Evolutionary conservation across 2,888 invertebrate species (phyloP).

Genomic region (Aquatica leii): DNA sequence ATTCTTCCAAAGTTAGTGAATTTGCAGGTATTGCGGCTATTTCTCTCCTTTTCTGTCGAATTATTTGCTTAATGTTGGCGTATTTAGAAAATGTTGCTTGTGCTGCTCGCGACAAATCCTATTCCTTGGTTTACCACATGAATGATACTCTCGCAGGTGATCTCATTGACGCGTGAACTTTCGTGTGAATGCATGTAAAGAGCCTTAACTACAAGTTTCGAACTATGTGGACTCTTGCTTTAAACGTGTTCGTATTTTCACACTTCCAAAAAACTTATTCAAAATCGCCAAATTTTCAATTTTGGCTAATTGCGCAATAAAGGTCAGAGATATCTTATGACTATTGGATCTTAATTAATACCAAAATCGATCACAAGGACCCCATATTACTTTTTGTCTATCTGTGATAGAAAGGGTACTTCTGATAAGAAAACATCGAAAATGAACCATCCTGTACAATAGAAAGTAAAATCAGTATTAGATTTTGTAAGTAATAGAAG

Average conservation of each 20-base stretch:
- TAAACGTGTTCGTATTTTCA: background rate
- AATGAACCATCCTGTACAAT: background rate
- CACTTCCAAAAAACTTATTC: constrained; percentile 2
- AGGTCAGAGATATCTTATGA: background rate
- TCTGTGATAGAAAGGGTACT: background rate
- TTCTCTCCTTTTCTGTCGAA: constrained; percentile 4
- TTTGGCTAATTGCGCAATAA: background rate
- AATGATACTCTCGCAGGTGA: background rate
- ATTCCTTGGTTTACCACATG: background rate
- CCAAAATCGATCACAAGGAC: background rate
- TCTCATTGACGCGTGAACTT: background rate
- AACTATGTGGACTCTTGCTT: constrained; percentile 4
- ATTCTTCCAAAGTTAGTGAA: too few species aligned
- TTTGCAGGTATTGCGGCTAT: background rate
- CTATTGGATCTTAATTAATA: too few species aligned
- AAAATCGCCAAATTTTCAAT: too few species aligned
- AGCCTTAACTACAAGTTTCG: background rate
- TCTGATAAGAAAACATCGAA: background rate
- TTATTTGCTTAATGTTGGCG: background rate
- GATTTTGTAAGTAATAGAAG: too few species aligned
- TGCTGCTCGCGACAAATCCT: background rate
- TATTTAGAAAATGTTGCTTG: too few species aligned
- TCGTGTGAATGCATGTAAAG: background rate
- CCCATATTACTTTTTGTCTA: background rate
- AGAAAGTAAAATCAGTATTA: background rate